Base-by-base conservation (phyloP, 37 sponge, comb jelly and placozoan genomes). In the Oopsacas minuta region DNA sequence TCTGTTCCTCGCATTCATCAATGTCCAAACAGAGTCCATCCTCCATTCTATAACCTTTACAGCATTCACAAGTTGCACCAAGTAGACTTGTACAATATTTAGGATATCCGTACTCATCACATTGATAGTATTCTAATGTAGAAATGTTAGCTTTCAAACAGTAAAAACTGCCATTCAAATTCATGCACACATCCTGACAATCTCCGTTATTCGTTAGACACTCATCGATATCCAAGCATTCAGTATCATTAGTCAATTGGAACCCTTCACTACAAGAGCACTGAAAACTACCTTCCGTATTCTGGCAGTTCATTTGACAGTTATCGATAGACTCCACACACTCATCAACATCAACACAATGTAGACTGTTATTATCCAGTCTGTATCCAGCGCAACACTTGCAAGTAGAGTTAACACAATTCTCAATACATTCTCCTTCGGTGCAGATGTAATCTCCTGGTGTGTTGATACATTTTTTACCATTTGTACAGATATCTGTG, bases 261-360 rank as follows among this genome's bases (percentile, higher is more conserved):
- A 32, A 61, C 28, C 75, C 75, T 61, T 61, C 28, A 10, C 1
- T 61, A 12, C 75, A 61, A 10, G 75, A 61, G 30, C 75, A 61
- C 17, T 61, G 1, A 12, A 32, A 61, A n/a, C 75, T 61, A 5
- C 75, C 75, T n/a, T 20, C 28, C 22, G 75, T 61, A n/a, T 61
- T 61, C 5, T 61, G 75, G 28, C 75, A 61, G 17, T 61, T 61
- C 17, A n/a, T 61, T 25, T 61, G 32, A 12, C 75, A 61, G 3
- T 20, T 3, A 12, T 25, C 1, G 3, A 34, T 61, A 7, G 30
- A 61, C 22, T 61, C 75, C 75, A 32, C 1, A n/a, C 75, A 61
- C 75, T 61, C 75, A 61, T 61, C 75, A 61, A 61, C 30, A 61
- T 61, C 75, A 3, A 61, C 75, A 61, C 75, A 61, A 5, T 61